phyloP scores from a whole-genome alignment of 2,888 invertebrate species.

The Uloborus plumipes region DNA sequence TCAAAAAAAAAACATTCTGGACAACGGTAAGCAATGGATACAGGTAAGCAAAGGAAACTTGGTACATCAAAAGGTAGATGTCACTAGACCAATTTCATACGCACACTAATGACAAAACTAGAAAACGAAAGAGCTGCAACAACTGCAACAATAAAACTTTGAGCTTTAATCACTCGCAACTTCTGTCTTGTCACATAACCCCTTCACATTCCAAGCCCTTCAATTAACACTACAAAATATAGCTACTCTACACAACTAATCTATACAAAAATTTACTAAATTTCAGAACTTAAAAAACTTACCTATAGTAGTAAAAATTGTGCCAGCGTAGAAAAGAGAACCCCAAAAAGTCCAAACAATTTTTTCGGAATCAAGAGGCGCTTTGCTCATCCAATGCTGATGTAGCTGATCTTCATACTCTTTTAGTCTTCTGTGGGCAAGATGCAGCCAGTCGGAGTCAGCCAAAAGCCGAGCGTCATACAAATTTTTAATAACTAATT shows the following conservation, averaged over 20 bases:
- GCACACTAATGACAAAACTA: no score
- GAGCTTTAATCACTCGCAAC: no score
- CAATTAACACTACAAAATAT: no score
- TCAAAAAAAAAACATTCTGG: no score
- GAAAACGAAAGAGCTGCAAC: no score
- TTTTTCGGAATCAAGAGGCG: slow-evolving; percentile 70
- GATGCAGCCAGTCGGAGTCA: slow-evolving; percentile 30
- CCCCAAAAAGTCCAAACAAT: slow-evolving; percentile 85
- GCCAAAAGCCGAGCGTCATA: slow-evolving; percentile 23
- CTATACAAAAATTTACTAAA: neutral
- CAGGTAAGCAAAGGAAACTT: no score
- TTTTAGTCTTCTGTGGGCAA: slow-evolving; percentile 73
- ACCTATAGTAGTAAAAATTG: slow-evolving; percentile 92
- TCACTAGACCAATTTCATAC: no score
- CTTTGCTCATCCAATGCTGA: slow-evolving; percentile 85
- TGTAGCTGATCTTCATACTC: slow-evolving; percentile 90
- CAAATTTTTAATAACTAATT: slow-evolving; percentile 28
- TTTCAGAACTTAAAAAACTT: slow-evolving; percentile 70
- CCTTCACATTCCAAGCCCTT: no score
- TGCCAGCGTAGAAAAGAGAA: slow-evolving; percentile 87
- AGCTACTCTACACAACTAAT: neutral
- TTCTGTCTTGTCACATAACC: no score
- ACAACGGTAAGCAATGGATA: no score
- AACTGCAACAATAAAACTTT: no score
- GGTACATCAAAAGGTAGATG: no score